Conservation (phyloP, 2,797 vertebrate genomes). For the Amblyopsis hoosieri region DNA sequence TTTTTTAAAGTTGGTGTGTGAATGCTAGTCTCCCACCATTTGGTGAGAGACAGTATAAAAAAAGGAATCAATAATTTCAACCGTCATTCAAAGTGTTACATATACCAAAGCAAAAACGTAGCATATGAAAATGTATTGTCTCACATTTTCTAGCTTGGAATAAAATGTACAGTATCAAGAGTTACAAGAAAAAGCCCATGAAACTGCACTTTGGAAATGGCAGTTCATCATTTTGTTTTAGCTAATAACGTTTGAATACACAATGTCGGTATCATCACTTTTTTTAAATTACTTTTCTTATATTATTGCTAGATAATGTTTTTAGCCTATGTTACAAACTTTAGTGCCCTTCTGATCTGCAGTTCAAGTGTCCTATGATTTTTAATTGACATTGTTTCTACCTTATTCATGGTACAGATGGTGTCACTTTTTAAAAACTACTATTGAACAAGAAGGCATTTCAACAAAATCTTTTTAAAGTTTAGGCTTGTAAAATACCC, state of each 20-base stretch:
- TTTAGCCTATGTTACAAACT: slow-evolving; percentile 18
- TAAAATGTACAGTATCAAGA: slow-evolving; percentile 26
- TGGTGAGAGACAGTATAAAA: slow-evolving; percentile 1
- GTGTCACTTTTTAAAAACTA: slow-evolving; percentile 41
- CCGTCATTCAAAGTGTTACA: slow-evolving; percentile 21
- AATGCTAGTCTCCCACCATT: slow-evolving; percentile 29
- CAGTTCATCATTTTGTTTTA: slow-evolving; percentile 20
- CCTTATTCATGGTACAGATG: slow-evolving; percentile 24
- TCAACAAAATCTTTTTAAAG: slow-evolving; percentile 48
- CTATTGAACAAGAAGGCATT: slow-evolving; percentile 15
- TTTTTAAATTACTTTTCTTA: slow-evolving; percentile 12
- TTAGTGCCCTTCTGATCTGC: slow-evolving; percentile 24
- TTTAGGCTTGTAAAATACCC: slow-evolving; percentile 30
- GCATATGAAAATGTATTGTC: slow-evolving; percentile 5
- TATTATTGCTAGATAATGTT: slow-evolving; percentile 28
- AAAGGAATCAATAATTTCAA: slow-evolving; percentile 14
- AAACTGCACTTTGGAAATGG: slow-evolving; percentile 16
- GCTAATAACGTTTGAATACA: slow-evolving; percentile 23
- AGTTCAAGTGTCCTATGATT: slow-evolving; percentile 53
- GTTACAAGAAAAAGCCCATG: background rate
- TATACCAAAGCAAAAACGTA: slow-evolving; percentile 52
- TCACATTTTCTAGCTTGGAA: slow-evolving; percentile 25
- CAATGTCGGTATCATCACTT: slow-evolving; percentile 27
- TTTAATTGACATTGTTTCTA: slow-evolving; percentile 48
- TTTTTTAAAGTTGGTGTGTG: slow-evolving; percentile 13